Evolutionary conservation across 2,113 vertebrate species (phyloP).

Genomic region (Canis aureus): DNA sequence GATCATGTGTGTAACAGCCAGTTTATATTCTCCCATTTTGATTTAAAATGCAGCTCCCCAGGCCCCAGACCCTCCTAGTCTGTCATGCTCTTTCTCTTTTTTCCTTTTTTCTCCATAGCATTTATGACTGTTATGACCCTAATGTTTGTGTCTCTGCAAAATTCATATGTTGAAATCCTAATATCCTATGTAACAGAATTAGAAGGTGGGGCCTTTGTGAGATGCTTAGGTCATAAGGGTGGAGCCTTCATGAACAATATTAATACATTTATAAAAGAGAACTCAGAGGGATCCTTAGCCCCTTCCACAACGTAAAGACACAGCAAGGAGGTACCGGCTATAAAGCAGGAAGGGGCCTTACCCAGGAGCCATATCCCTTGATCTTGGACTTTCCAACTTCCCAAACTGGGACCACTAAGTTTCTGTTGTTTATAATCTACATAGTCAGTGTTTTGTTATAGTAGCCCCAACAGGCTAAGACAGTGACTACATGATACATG

Average conservation of each 20-base stretch:
- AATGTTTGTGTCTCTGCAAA: not conserved
- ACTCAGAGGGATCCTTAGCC: not conserved
- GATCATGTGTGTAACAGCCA: not conserved
- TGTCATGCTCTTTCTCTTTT: not conserved
- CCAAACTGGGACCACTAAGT: not conserved
- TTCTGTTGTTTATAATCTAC: not conserved
- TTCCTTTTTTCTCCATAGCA: not conserved
- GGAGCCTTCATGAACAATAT: not conserved
- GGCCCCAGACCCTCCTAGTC: not conserved
- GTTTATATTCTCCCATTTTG: not conserved
- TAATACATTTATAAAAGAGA: not conserved
- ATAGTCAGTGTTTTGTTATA: not conserved
- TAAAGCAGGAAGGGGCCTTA: not conserved
- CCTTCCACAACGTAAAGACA: not conserved
- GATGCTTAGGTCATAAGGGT: not conserved
- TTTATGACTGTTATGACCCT: not conserved
- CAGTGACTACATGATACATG: not conserved
- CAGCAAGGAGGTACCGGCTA: not conserved
- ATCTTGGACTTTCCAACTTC: not conserved
- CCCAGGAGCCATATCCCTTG: not conserved
- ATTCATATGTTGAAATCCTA: not conserved
- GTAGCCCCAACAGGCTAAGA: not conserved
- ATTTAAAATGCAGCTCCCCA: not conserved
- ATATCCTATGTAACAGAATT: not conserved
- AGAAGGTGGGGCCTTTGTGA: accelerated